A percentile compares a stretch with the other conserved stretches of the same genome.
Evolutionary conservation across 2,797 vertebrate genomes (phyloP).

Genomic region (Apogon hyalosoma): DNA sequence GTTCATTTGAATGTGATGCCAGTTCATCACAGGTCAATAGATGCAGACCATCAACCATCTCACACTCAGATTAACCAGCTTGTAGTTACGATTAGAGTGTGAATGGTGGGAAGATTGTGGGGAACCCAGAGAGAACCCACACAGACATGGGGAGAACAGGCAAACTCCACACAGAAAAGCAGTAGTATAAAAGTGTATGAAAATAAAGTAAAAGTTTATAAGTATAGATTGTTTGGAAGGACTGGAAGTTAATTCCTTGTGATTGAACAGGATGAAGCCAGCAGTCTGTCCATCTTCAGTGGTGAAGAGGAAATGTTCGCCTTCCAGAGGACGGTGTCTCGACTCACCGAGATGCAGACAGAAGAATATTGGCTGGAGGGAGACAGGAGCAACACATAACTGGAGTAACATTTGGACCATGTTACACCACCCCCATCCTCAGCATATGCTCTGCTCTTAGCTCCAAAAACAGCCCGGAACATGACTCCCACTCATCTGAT

Average conservation of each 20-base stretch:
- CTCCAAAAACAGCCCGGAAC: constrained; percentile 42
- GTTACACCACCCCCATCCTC: constrained; percentile 2
- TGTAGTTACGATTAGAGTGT: too few relatives aligned
- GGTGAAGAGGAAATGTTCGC: constrained; percentile 96
- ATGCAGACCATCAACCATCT: too few relatives aligned
- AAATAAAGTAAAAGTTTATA: too few relatives aligned
- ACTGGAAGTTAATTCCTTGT: background rate
- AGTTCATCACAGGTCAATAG: too few relatives aligned
- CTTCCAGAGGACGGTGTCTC: constrained; percentile 94
- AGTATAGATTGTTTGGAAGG: background rate
- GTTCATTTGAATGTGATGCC: too few relatives aligned
- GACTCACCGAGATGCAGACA: constrained; percentile 98
- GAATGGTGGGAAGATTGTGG: too few relatives aligned
- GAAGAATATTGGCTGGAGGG: constrained; percentile 95
- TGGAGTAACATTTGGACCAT: constrained; percentile 33
- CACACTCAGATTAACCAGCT: too few relatives aligned
- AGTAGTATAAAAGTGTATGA: too few relatives aligned
- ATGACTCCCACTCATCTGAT: constrained; percentile 26
- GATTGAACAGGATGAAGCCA: constrained; percentile 79
- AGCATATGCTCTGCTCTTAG: constrained; percentile 11
- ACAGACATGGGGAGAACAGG: too few relatives aligned
- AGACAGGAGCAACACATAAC: constrained; percentile 83
- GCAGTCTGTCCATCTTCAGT: constrained; percentile 92
- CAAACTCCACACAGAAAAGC: too few relatives aligned
- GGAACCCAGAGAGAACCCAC: too few relatives aligned